phyloP scores from a whole-genome alignment of 2,113 vertebrate genomes.

The Channa argus region DNA sequence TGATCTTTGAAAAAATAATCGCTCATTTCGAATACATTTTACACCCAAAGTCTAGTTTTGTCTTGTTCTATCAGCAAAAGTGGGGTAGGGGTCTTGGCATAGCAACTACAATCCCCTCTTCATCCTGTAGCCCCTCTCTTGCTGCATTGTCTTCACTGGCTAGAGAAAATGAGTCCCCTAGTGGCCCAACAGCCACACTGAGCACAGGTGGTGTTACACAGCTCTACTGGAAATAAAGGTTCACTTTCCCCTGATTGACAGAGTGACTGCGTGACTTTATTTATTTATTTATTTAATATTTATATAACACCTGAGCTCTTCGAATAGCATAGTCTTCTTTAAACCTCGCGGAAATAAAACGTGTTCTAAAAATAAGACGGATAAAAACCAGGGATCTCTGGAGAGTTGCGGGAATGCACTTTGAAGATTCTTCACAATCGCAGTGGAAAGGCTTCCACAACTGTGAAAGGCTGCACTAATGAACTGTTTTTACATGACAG shows the following conservation, averaged over 20 bases:
- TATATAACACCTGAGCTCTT: constrained; percentile 29
- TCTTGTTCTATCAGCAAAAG: neutral
- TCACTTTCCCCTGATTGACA: constrained; percentile 60
- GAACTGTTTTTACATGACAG: constrained; percentile 44
- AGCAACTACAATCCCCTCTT: constrained; percentile 31
- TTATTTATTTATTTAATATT: constrained; percentile 1
- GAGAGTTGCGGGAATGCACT: constrained; percentile 67
- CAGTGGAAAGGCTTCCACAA: constrained; percentile 42
- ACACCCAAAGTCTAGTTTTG: neutral
- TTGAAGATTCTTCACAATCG: constrained; percentile 58
- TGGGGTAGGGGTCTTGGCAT: neutral
- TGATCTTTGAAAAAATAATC: neutral
- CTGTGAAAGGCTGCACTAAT: constrained; percentile 39
- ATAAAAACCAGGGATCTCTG: constrained; percentile 51
- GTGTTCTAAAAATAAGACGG: constrained; percentile 62
- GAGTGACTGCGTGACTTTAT: constrained; percentile 30
- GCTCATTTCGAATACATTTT: neutral
- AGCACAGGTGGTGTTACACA: constrained; percentile 81
- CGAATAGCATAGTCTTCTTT: constrained; percentile 47
- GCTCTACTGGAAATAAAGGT: constrained; percentile 57
- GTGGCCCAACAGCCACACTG: constrained; percentile 84
- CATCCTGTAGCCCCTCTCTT: constrained; percentile 9
- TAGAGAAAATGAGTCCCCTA: constrained; percentile 93
- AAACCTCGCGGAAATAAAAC: constrained; percentile 36
- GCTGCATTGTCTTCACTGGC: constrained; percentile 55